These are phyloP conservation scores for Dendrolimus kikuchii DNA, from an alignment of 1,140 invertebrate species.

Conservation along the genomic window DNA sequence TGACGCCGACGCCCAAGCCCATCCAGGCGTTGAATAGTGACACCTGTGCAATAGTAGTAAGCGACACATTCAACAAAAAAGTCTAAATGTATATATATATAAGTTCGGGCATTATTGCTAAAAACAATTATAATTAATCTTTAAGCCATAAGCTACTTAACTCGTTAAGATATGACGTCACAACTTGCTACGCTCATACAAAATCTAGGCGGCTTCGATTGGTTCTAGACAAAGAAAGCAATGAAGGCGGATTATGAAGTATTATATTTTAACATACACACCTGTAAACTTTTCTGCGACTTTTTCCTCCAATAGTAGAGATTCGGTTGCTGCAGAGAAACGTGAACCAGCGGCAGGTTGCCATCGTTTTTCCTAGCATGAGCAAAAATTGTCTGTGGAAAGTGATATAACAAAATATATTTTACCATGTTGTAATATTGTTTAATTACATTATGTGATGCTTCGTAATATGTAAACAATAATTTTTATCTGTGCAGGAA, in stretches of 20 bases:
- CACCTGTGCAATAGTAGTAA: conserved; percentile 49
- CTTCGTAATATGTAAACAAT: too few species aligned
- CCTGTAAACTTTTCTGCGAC: conserved; percentile 35
- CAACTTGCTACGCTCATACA: too few species aligned
- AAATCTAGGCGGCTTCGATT: too few species aligned
- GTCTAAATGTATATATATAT: too few species aligned
- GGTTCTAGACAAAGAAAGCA: too few species aligned
- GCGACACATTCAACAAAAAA: conserved; percentile 5
- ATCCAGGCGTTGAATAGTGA: conserved; percentile 77
- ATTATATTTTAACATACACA: conserved; percentile 6
- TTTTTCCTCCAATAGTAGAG: conserved; percentile 43
- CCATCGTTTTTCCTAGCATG: conserved; percentile 19
- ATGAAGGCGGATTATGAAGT: too few species aligned
- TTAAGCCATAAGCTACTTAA: too few species aligned
- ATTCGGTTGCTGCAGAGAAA: conserved; percentile 45
- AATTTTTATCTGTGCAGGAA: too few species aligned
- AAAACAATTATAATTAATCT: too few species aligned
- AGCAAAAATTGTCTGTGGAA: conserved; percentile 13
- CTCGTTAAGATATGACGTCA: too few species aligned
- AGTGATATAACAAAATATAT: conserved; percentile 4
- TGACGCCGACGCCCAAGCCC: conserved; percentile 61
- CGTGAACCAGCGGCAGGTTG: conserved; percentile 33
- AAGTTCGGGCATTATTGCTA: too few species aligned
- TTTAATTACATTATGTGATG: too few species aligned
- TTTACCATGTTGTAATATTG: not conserved